These are phyloP conservation scores for Bombus polaris DNA, from an alignment of 1,140 invertebrate genomes.

Conservation along the genomic window DNA sequence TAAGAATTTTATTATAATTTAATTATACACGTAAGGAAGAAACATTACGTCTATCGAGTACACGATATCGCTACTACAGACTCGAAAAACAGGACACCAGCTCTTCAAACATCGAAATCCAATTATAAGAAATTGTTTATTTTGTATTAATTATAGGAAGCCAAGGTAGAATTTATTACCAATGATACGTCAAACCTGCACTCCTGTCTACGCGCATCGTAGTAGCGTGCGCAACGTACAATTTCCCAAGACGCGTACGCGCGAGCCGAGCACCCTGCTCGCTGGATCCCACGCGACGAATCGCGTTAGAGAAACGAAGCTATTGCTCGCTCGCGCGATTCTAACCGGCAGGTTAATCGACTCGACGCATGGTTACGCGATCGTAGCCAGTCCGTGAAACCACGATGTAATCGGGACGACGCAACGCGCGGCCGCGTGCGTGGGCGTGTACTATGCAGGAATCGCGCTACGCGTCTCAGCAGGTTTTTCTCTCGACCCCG, in stretches of 20 bases:
- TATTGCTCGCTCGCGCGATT: neutral
- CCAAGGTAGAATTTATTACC: constrained; percentile 5
- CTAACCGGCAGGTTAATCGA: neutral
- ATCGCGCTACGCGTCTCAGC: neutral
- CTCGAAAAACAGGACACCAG: too few species aligned
- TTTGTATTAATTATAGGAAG: too few species aligned
- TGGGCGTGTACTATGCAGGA: neutral
- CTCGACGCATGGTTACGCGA: neutral
- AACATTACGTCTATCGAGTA: too few species aligned
- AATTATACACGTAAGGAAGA: too few species aligned
- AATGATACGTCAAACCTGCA: neutral
- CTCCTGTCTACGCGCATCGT: neutral
- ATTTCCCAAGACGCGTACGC: constrained; percentile 10
- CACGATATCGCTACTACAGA: fast-evolving
- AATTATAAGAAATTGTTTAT: neutral
- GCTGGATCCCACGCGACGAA: neutral
- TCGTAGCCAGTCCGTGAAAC: neutral
- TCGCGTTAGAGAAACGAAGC: neutral
- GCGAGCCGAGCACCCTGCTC: neutral
- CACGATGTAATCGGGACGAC: constrained; percentile 25
- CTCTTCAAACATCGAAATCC: too few species aligned
- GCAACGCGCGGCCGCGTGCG: constrained; percentile 4
- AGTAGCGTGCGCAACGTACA: constrained; percentile 5
- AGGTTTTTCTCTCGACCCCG: neutral
- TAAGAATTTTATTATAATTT: too few species aligned